Evolutionary conservation across 2,113 vertebrate genomes (phyloP).

Genomic region (Ginglymostoma cirratum): DNA sequence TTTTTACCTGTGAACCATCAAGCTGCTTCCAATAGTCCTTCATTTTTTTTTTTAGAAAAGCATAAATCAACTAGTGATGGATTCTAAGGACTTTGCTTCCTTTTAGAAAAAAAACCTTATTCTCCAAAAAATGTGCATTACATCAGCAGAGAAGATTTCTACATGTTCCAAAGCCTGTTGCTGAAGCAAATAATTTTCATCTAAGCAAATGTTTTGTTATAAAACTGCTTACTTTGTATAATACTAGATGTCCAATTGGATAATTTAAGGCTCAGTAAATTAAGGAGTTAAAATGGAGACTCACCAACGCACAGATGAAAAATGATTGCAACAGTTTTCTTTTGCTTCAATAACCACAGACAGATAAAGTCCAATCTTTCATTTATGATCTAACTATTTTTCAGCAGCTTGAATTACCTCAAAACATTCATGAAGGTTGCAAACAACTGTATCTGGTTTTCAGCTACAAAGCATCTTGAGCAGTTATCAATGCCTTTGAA

Average conservation of each 20-base stretch:
- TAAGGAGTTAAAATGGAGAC: background rate
- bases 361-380: background rate
- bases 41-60: background rate
- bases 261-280: background rate
- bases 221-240: background rate
- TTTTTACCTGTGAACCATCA: background rate
- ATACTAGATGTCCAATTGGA: background rate
- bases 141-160: background rate
- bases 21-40: background rate
- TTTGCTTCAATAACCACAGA: background rate
- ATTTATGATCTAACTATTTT: background rate
- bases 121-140: background rate
- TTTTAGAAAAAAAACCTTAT: background rate
- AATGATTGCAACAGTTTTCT: background rate
- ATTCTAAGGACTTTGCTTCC: background rate
- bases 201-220: background rate
- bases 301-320: background rate
- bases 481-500: background rate
- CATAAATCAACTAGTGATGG: background rate
- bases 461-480: background rate
- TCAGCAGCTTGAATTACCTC: background rate
- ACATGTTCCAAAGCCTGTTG: background rate
- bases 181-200: background rate
- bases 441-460: background rate
- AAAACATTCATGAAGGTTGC: background rate